These are phyloP conservation scores for Ptilonorhynchus violaceus DNA, from an alignment of 2,113 vertebrate genomes.

Conservation along the genomic window DNA sequence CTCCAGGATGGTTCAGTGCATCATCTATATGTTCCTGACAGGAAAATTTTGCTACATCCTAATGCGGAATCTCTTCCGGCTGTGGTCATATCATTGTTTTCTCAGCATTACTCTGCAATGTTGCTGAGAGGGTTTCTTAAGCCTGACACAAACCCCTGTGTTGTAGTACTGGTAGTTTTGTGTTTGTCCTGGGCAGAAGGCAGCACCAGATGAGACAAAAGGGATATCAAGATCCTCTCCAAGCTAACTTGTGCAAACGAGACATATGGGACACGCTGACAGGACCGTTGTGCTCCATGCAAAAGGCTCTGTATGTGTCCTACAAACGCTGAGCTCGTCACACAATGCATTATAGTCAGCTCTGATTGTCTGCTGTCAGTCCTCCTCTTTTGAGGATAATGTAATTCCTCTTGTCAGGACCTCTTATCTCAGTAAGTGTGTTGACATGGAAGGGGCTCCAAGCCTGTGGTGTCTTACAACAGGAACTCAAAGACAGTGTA, in stretches of 20 bases:
- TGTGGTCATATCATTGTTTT: not conserved
- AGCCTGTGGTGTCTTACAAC: not conserved
- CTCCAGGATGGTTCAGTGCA: not conserved
- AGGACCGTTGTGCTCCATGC: not conserved
- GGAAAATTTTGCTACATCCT: not conserved
- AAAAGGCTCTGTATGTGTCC: not conserved
- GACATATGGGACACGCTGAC: accelerated
- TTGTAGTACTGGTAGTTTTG: not conserved
- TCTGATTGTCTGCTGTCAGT: not conserved
- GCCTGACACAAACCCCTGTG: not conserved
- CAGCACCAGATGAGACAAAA: not conserved
- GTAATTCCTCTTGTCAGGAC: not conserved
- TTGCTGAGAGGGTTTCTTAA: not conserved
- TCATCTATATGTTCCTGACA: not conserved
- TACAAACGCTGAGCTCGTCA: not conserved
- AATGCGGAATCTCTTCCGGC: not conserved
- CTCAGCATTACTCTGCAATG: not conserved
- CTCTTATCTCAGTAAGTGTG: not conserved
- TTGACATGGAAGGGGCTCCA: not conserved
- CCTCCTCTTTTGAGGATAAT: not conserved
- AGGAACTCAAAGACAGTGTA: not conserved
- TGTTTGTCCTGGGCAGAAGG: not conserved
- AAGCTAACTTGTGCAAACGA: not conserved
- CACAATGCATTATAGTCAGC: not conserved
- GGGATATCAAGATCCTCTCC: not conserved